Base-by-base conservation (phyloP, 2,113 vertebrate species). In the Dasyprocta punctata region DNA sequence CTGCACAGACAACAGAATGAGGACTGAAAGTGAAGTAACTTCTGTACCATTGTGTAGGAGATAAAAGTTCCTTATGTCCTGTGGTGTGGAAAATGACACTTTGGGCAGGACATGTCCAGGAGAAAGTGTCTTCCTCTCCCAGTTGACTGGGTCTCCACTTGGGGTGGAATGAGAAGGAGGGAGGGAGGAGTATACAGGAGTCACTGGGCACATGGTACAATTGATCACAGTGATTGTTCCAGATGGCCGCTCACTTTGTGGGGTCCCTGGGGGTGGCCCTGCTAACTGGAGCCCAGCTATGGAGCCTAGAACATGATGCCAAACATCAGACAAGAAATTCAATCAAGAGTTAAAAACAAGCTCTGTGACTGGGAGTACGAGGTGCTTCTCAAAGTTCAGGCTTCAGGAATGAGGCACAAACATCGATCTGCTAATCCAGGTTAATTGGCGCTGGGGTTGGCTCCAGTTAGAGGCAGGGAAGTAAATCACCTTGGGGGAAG, bases 331-430 rank as follows among this genome's bases (percentile, higher is more conserved):
- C 81, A 80, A 73, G 77, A 63, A 9, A 9, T 7, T 7, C 56
- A 92, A 36, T 56, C 38, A 44, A 47, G 78, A 96, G 44, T 44
- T 58, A 87, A 92, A 54, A 49, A 83, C 13, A 22, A 78, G 52
- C 38, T 47, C n/a, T 41, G 26, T 47, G 49, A 13, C 54, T 81
- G 28, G 36, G 12, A 33, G 2, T 49, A 56, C 3, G 0, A 3
- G n/a, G 11, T 10, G 3, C 19, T 58, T 88, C 61, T 92, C 30
- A 63, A 89, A 82, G 54, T 69, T 67, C n/a, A 77, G 54, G 12
- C 11, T 5, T 8, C 14, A 10, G 24, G 20, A 75, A 49, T 63
- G 52, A 41, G 28, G n/a, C n/a, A 28, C 41, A 60, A 83, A 2
- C 26, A 87, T 47, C 28, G 38, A n/a, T 44, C 54, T 77, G 28